phyloP scores from a whole-genome alignment of 2,113 vertebrate genomes.

The crab-eating macaque (Macaca fascicularis) region DNA sequence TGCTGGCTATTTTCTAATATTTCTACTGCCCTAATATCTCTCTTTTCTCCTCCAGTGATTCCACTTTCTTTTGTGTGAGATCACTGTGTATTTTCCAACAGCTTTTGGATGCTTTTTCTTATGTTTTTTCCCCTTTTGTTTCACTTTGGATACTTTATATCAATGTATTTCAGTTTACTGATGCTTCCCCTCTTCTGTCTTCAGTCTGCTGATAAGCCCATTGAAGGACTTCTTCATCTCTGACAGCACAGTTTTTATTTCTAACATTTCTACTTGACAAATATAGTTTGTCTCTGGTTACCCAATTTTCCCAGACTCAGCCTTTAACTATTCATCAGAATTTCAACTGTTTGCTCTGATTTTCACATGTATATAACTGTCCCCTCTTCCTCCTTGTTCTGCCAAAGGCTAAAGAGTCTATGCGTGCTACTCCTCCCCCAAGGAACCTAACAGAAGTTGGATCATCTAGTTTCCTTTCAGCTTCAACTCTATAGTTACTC shows the following conservation, averaged over 20 bases:
- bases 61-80: not conserved
- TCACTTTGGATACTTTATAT: not conserved
- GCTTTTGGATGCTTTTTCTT: not conserved
- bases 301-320: not conserved
- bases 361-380: not conserved
- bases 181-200: not conserved
- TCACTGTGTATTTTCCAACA: not conserved
- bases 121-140: not conserved
- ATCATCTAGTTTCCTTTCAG: not conserved
- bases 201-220: not conserved
- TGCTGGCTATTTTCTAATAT: not conserved
- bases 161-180: not conserved
- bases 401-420: not conserved
- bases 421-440: not conserved
- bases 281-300: slow-evolving; percentile 4
- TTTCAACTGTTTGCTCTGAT: not conserved
- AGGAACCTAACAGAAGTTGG: not conserved
- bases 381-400: not conserved
- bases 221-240: slow-evolving; percentile 30
- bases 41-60: not conserved
- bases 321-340: not conserved
- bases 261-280: slow-evolving; percentile 10
- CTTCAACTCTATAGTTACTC: not conserved
- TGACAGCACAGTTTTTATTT: slow-evolving; percentile 38
- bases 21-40: not conserved